Evolutionary conservation across 2,797 vertebrate genomes (phyloP).

Genomic region (Liparis tanakae): DNA sequence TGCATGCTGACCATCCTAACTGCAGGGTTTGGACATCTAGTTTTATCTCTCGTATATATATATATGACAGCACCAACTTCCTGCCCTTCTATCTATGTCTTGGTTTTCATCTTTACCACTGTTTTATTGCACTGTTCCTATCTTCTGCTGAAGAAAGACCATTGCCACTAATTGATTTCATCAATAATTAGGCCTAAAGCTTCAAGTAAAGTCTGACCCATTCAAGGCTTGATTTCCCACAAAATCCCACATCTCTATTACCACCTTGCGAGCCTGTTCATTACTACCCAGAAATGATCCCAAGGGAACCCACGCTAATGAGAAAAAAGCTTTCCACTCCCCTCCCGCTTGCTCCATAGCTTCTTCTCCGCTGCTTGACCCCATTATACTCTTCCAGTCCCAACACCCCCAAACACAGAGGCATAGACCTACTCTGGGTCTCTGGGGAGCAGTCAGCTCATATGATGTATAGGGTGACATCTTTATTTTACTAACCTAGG

Average conservation of each 20-base stretch:
- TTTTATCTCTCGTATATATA: background rate
- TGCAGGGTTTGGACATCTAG: background rate
- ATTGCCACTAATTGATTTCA: constrained; percentile 54
- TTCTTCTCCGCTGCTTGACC: constrained; percentile 33
- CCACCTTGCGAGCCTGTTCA: constrained; percentile 68
- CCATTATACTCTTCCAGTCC: constrained; percentile 50
- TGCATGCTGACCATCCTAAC: background rate
- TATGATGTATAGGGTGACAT: constrained; percentile 79
- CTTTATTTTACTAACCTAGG: constrained; percentile 78
- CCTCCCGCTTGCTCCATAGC: constrained; percentile 22
- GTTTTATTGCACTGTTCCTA: background rate
- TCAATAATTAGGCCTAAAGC: constrained; percentile 68
- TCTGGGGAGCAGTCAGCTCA: constrained; percentile 76
- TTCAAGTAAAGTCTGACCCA: constrained; percentile 59
- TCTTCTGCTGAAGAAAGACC: constrained; percentile 12
- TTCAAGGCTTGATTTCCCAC: constrained; percentile 64
- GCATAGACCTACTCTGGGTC: constrained; percentile 55
- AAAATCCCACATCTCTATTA: constrained; percentile 76
- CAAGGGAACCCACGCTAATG: constrained; percentile 68
- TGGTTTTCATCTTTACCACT: constrained; percentile 3
- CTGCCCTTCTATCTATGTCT: background rate
- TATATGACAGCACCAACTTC: background rate
- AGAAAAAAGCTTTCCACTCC: constrained; percentile 59
- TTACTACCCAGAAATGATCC: constrained; percentile 65
- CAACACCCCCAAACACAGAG: constrained; percentile 34